A percentile compares a stretch with the other conserved stretches of the same genome.
These are phyloP conservation scores for Megathymus violae DNA, from an alignment of 1,140 invertebrate genomes.

Conservation along the genomic window DNA sequence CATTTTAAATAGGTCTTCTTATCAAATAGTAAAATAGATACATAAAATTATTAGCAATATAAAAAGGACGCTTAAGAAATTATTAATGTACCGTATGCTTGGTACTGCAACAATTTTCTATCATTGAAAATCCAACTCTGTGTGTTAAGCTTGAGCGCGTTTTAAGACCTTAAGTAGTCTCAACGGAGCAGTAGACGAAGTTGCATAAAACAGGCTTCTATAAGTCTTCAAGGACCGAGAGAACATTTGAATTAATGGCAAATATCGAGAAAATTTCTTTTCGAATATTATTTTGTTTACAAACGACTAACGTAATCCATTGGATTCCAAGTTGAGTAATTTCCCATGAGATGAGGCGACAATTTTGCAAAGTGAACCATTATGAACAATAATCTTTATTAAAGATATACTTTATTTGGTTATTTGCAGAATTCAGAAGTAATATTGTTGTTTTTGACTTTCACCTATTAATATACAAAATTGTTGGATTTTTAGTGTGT, in stretches of 20 bases:
- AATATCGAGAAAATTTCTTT: conserved; percentile 19
- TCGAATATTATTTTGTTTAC: conserved; percentile 19
- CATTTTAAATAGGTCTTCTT: no score
- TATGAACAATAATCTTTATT: conserved; percentile 4
- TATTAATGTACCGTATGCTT: conserved; percentile 4
- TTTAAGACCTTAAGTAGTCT: conserved; percentile 5
- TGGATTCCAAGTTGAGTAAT: conserved; percentile 31
- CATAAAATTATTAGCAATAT: neutral
- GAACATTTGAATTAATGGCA: conserved; percentile 29
- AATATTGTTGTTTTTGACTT: neutral
- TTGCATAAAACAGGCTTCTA: neutral
- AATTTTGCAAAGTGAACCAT: conserved; percentile 27
- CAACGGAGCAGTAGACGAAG: conserved; percentile 14
- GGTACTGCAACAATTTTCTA: conserved; percentile 13
- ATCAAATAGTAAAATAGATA: no score
- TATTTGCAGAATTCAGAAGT: neutral
- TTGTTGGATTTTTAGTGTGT: no score
- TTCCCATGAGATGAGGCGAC: conserved; percentile 28
- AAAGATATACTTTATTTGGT: neutral
- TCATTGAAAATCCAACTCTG: conserved; percentile 19
- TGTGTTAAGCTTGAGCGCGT: conserved; percentile 3
- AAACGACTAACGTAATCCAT: conserved; percentile 30
- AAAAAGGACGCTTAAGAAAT: conserved; percentile 2
- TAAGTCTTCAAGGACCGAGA: neutral
- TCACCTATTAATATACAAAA: no score